Evolutionary conservation across 1,140 invertebrate species (phyloP), one percentile per base, ranked within the genome.

Genomic region (Lordiphosa mommai): DNA sequence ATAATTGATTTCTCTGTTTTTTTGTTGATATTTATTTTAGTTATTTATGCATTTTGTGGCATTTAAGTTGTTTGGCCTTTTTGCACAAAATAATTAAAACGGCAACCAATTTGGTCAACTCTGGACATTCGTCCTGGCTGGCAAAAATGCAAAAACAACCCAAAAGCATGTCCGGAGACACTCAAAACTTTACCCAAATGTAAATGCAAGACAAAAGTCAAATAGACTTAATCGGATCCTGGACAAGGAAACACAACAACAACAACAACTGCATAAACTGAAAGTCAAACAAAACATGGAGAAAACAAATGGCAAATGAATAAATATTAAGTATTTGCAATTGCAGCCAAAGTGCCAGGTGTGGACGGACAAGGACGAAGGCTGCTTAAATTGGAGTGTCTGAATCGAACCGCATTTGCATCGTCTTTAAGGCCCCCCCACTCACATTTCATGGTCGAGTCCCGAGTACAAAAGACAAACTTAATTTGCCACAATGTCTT

Each of bases 281-380:
- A 38, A 13, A 51, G 34, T 29, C 52, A 50, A 58, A 50, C 46
- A 50, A 41, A 44, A 33, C 48, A 46, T n/a, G 20, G 20, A 36
- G 23, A 38, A 47, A 23, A 53, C 44, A 70, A 76, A 66, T 68
- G 73, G 33, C 57, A 80, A 80, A 73, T 80, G 70, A 80, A 80
- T 82, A 80, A 82, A 79, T 82, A 82, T 82, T 82, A 80, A 67
- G 71, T 82, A 70, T 80, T 82, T 74, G 57, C 48, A 70, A 40
- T 73, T 73, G 56, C 40, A 53, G 17, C 56, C 23, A 61, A 72
- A 52, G 57, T 46, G 46, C 46, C 57, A 61, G 5, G 5, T 5
- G 20, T 1, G 20, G 20, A 1, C 3, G 17, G 4, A 20, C 4
- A 4, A 3, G 1, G 17, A 4, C 2, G 20, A 23, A 6, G 20